Evolutionary conservation across 2,113 vertebrate species (phyloP).

Genomic region (Galemys pyrenaicus): DNA sequence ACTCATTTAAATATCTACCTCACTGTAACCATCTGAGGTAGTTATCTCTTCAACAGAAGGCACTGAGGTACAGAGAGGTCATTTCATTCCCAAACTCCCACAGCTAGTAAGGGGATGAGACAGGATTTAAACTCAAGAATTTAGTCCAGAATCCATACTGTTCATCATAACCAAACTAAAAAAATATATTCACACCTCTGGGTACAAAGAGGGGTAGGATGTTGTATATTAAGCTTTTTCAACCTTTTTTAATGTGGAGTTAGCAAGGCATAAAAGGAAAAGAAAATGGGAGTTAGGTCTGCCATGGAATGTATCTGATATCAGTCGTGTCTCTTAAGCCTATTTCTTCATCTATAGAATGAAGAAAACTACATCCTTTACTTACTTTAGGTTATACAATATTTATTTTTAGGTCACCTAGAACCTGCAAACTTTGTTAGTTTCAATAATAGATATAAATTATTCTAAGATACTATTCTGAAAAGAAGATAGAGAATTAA

Average conservation of each 20-base stretch:
- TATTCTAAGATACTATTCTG: background rate
- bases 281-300: background rate
- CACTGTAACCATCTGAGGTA: background rate
- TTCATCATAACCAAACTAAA: background rate
- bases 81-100: background rate
- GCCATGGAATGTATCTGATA: background rate
- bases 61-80: background rate
- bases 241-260: background rate
- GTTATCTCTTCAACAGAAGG: background rate
- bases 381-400: background rate
- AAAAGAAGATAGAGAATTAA: background rate
- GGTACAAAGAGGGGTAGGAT: accelerated
- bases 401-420: background rate
- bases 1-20: background rate
- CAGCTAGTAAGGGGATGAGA: background rate
- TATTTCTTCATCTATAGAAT: background rate
- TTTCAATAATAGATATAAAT: background rate
- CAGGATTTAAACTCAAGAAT: background rate
- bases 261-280: background rate
- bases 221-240: background rate
- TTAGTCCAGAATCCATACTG: background rate
- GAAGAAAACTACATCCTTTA: background rate
- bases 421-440: background rate
- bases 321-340: background rate
- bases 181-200: background rate